Conservation (phyloP, 2,888 invertebrate species). For the Dynastes grantii region DNA sequence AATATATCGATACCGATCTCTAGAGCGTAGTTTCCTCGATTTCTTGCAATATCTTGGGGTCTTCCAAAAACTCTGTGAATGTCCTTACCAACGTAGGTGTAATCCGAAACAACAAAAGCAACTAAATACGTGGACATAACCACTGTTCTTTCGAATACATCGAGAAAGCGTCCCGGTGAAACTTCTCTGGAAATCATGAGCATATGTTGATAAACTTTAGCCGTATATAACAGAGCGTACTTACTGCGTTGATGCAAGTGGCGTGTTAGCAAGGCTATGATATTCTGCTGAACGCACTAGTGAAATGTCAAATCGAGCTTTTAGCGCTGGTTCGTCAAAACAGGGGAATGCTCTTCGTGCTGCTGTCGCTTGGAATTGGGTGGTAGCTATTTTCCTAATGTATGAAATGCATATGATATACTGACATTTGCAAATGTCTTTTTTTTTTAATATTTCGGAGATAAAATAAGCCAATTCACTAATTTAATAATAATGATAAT, state of each 20-base stretch:
- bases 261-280: slow-evolving; percentile 36
- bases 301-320: slow-evolving; percentile 67
- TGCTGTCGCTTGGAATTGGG: slow-evolving; percentile 59
- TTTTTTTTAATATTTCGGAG: too few relatives aligned
- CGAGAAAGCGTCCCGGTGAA: slow-evolving; percentile 10
- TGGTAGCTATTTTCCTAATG: slow-evolving; percentile 48
- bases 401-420: too few relatives aligned
- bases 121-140: slow-evolving; percentile 86
- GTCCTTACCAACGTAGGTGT: slow-evolving; percentile 57
- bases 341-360: slow-evolving; percentile 81
- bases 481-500: background rate
- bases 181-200: slow-evolving; percentile 23
- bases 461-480: too few relatives aligned
- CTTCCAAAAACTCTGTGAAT: slow-evolving; percentile 61
- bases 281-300: slow-evolving; percentile 61
- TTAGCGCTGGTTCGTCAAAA: slow-evolving; percentile 77
- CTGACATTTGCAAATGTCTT: too few relatives aligned
- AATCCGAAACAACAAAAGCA: slow-evolving; percentile 82
- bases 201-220: background rate
- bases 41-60: slow-evolving; percentile 61
- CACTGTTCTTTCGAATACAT: slow-evolving; percentile 20
- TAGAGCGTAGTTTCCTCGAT: slow-evolving; percentile 68
- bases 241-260: slow-evolving; percentile 12
- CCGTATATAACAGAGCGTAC: background rate
- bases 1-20: slow-evolving; percentile 70